phyloP scores from a whole-genome alignment of 2,888 invertebrate species.

The Xestia ashworthii region DNA sequence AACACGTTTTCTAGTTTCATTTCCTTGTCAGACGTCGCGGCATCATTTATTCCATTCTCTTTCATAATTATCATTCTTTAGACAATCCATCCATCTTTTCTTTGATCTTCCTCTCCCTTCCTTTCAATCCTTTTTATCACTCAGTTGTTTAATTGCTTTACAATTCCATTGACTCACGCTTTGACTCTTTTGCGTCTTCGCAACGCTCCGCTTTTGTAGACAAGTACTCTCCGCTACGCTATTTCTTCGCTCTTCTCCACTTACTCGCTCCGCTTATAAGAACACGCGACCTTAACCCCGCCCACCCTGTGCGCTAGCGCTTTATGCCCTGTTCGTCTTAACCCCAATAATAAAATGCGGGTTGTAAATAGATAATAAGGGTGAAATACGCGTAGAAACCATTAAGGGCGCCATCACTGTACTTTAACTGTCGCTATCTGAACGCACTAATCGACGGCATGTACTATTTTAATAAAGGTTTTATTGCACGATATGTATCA shows the following conservation, averaged over 20 bases:
- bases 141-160: background rate
- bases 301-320: conserved; percentile 79
- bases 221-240: background rate
- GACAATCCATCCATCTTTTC: background rate
- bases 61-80: background rate
- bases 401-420: conserved; percentile 86
- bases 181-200: background rate
- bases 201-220: background rate
- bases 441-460: conserved; percentile 82
- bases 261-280: background rate
- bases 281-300: conserved; percentile 70
- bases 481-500: conserved; percentile 73
- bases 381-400: conserved; percentile 85
- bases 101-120: background rate
- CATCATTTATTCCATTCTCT: background rate
- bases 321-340: conserved; percentile 85
- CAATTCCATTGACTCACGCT: background rate
- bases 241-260: background rate
- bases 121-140: too few relatives aligned
- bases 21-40: background rate
- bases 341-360: conserved; percentile 91
- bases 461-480: conserved; percentile 82
- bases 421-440: conserved; percentile 82
- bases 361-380: conserved; percentile 91
- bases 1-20: background rate